A percentile compares a stretch with the other conserved stretches of the same genome.
These are phyloP conservation scores for Pantherophis guttatus DNA, from an alignment of 2,113 vertebrate species.

Conservation along the genomic window DNA sequence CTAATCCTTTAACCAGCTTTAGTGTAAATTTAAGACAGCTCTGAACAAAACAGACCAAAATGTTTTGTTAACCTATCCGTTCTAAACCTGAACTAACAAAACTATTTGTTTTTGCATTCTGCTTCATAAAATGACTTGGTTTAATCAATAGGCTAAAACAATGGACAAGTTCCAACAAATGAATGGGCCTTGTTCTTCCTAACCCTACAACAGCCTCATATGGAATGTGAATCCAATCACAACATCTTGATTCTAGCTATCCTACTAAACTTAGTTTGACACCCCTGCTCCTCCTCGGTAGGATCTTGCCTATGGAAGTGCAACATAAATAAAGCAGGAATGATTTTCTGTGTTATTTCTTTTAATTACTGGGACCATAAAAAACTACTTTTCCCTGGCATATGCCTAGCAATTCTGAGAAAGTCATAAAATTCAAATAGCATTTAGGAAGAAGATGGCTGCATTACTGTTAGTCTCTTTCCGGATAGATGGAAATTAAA, in stretches of 20 bases:
- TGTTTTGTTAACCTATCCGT: not conserved
- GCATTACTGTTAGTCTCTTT: slow-evolving; percentile 22
- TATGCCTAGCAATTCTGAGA: not conserved
- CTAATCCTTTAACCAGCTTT: not conserved
- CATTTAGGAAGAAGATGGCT: slow-evolving; percentile 16
- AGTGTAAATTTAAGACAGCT: not conserved
- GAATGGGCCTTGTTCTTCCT: not conserved
- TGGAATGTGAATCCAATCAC: not conserved
- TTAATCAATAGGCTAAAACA: not conserved
- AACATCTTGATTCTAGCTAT: not conserved
- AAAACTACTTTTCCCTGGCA: not conserved
- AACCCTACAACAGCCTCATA: not conserved
- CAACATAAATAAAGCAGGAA: not conserved
- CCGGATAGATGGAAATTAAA: slow-evolving; percentile 28
- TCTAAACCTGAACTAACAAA: not conserved
- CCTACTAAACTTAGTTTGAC: not conserved
- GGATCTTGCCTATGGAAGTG: not conserved
- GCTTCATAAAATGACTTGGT: not conserved
- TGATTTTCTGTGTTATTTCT: not conserved
- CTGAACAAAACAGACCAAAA: not conserved
- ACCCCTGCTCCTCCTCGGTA: not conserved
- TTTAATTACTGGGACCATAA: not conserved
- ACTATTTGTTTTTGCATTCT: not conserved
- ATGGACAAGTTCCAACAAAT: not conserved
- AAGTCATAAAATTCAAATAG: slow-evolving; percentile 23